Conservation (phyloP, 1,140 invertebrate genomes). For the Camponotus vicinus region DNA sequence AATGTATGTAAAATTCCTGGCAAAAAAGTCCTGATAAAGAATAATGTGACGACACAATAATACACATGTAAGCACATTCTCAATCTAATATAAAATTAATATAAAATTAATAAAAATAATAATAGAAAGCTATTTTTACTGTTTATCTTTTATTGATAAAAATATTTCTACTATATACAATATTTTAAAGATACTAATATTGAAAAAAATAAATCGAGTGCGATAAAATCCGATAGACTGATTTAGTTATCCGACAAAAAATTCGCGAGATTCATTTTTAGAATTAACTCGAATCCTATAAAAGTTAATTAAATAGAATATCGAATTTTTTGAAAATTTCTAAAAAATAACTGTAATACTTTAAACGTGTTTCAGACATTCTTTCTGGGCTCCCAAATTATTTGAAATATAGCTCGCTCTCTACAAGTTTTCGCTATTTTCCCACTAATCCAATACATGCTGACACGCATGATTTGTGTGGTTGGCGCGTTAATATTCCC, state of each 20-base stretch:
- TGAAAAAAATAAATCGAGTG: slow-evolving; percentile 7
- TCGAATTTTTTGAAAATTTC: background rate
- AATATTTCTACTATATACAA: too few relatives aligned
- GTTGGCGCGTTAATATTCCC: slow-evolving; percentile 42
- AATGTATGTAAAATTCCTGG: background rate
- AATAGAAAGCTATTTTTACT: too few relatives aligned
- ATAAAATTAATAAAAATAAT: too few relatives aligned
- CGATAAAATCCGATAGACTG: background rate
- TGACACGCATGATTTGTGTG: background rate
- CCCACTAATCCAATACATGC: slow-evolving; percentile 24
- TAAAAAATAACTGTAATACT: background rate
- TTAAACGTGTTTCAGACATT: background rate
- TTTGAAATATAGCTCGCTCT: background rate
- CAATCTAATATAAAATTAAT: background rate
- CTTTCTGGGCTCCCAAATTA: background rate
- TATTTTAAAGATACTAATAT: too few relatives aligned
- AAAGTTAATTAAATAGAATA: slow-evolving; percentile 21
- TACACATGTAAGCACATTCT: background rate
- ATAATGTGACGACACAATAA: background rate
- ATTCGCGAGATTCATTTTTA: background rate
- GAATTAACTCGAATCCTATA: background rate
- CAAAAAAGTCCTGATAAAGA: background rate
- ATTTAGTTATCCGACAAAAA: background rate
- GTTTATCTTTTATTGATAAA: too few relatives aligned
- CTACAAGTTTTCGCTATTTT: slow-evolving; percentile 37